These are phyloP conservation scores for Oophaga sylvatica DNA, from an alignment of 2,797 vertebrate genomes.

Conservation along the genomic window DNA sequence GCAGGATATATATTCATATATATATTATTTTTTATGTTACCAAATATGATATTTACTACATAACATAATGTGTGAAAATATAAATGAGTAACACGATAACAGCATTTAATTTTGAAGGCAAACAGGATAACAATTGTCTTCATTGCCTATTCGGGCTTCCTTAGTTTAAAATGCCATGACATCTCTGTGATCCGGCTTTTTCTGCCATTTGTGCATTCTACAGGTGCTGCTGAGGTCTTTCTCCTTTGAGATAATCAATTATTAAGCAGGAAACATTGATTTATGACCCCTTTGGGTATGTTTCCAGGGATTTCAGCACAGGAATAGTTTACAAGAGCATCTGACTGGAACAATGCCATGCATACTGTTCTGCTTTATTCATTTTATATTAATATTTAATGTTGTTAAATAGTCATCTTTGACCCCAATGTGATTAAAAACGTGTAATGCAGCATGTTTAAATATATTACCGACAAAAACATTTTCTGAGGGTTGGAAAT, in stretches of 20 bases:
- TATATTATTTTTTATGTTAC: too few species aligned
- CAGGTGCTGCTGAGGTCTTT: slow-evolving; percentile 37
- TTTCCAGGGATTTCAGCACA: slow-evolving; percentile 33
- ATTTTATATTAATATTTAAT: slow-evolving; percentile 48
- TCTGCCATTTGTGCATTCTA: slow-evolving; percentile 21
- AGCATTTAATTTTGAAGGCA: background rate
- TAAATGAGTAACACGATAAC: background rate
- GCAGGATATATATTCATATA: too few species aligned
- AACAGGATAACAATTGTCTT: background rate
- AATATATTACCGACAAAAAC: background rate
- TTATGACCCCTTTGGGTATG: slow-evolving; percentile 43
- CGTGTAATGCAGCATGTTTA: slow-evolving; percentile 9
- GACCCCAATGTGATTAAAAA: slow-evolving; percentile 31
- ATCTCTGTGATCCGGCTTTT: slow-evolving; percentile 8
- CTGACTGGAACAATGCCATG: slow-evolving; percentile 41
- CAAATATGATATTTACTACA: too few species aligned
- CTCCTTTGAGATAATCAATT: slow-evolving; percentile 36
- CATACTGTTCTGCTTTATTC: slow-evolving; percentile 39
- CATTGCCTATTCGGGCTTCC: background rate
- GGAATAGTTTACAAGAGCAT: slow-evolving; percentile 31
- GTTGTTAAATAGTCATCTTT: slow-evolving; percentile 36
- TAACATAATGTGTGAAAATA: background rate
- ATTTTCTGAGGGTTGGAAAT: background rate
- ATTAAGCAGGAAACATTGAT: slow-evolving; percentile 44
- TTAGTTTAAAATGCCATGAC: slow-evolving; percentile 8